These are phyloP conservation scores for Drosophila kuntzei DNA, from an alignment of 2,888 invertebrate genomes.

Conservation along the genomic window DNA sequence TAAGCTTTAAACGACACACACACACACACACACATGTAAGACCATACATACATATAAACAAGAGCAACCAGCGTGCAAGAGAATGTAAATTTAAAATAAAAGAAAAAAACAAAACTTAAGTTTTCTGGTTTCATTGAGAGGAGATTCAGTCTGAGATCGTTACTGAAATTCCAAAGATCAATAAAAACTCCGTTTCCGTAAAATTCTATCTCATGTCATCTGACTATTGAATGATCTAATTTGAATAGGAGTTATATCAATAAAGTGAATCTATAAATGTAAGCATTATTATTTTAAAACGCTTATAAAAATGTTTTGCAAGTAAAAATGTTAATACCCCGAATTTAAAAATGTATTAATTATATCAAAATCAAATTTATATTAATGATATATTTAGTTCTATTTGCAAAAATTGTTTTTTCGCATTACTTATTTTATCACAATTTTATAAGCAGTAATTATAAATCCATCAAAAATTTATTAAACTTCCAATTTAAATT, in stretches of 20 bases:
- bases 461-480: background rate
- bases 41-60: conserved; percentile 26
- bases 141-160: background rate
- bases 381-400: background rate
- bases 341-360: background rate
- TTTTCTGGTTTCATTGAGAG: conserved; percentile 6
- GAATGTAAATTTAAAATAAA: conserved; percentile 70
- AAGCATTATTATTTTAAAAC: background rate
- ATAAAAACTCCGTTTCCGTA: background rate
- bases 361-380: too few species aligned
- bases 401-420: background rate
- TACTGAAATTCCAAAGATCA: conserved; percentile 7
- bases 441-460: background rate
- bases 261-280: background rate
- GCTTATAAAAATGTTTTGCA: too few species aligned
- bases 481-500: background rate
- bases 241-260: background rate
- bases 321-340: background rate
- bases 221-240: background rate
- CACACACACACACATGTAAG: conserved; percentile 24
- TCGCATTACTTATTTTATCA: background rate
- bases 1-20: conserved; percentile 32
- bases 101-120: conserved; percentile 12
- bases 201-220: background rate
- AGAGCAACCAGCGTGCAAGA: conserved; percentile 38